phyloP scores from a whole-genome alignment of 1,140 invertebrate genomes.

The Leptinotarsa lineolata region DNA sequence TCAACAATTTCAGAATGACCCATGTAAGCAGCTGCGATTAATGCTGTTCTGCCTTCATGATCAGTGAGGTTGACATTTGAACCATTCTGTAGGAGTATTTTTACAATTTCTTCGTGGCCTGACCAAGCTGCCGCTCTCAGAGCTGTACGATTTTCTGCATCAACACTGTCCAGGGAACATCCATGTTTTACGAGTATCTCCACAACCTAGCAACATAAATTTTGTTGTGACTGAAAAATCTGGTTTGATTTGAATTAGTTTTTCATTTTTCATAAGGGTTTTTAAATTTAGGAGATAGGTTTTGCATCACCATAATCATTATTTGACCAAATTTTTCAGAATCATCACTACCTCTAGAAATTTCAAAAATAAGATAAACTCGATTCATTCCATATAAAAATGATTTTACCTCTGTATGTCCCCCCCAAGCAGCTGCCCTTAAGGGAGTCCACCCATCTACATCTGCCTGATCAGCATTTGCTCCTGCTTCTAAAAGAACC shows the following conservation, averaged over 20 bases:
- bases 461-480: constrained; percentile 81
- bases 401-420: constrained; percentile 77
- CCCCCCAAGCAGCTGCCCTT: constrained; percentile 87
- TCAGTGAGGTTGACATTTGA: constrained; percentile 72
- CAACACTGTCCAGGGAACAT: constrained; percentile 80
- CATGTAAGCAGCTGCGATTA: constrained; percentile 90
- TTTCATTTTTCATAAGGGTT: too few relatives aligned
- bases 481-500: constrained; percentile 73
- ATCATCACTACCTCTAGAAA: too few relatives aligned
- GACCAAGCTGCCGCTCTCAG: constrained; percentile 84
- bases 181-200: constrained; percentile 78
- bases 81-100: constrained; percentile 72
- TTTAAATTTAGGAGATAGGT: too few relatives aligned
- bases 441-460: constrained; percentile 89
- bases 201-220: constrained; percentile 70
- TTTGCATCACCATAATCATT: too few relatives aligned
- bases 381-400: not conserved
- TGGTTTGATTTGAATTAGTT: too few relatives aligned
- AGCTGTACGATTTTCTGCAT: constrained; percentile 71
- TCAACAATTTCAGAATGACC: constrained; percentile 91
- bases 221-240: too few relatives aligned
- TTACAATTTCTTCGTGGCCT: constrained; percentile 78
- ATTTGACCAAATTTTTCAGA: too few relatives aligned
- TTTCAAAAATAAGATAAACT: too few relatives aligned
- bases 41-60: constrained; percentile 77